phyloP scores from a whole-genome alignment of 2,113 vertebrate genomes.

The Muntiacus reevesi region DNA sequence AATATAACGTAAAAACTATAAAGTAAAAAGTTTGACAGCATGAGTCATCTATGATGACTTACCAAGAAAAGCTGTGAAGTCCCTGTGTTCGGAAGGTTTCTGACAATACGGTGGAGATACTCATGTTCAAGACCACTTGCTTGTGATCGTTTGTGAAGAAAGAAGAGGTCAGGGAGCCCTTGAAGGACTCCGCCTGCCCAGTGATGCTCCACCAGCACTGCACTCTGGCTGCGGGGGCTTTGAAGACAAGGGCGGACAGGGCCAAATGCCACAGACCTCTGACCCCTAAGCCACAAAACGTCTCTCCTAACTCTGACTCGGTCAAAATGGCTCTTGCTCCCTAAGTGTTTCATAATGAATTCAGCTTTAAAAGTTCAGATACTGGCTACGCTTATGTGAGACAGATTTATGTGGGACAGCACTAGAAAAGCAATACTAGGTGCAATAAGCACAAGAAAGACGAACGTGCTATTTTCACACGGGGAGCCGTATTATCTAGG shows the following conservation, averaged over 20 bases:
- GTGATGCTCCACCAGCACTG: not conserved
- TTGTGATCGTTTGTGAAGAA: not conserved
- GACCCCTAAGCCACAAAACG: conserved; percentile 2
- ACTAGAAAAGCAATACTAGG: conserved; percentile 14
- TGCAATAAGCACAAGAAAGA: not conserved
- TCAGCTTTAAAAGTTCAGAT: not conserved
- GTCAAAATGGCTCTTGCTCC: conserved; percentile 25
- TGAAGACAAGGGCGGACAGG: not conserved
- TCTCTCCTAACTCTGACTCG: not conserved
- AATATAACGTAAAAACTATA: not conserved
- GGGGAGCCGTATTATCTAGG: not conserved
- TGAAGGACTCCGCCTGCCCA: not conserved
- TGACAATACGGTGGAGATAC: not conserved
- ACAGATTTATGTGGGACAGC: not conserved
- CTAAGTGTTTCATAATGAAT: conserved; percentile 11
- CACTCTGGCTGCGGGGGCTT: not conserved
- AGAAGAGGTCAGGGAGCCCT: not conserved
- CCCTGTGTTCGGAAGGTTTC: not conserved
- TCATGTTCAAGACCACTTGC: not conserved
- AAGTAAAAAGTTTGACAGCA: not conserved
- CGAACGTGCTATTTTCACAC: not conserved
- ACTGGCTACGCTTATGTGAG: not conserved
- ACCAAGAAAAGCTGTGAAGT: not conserved
- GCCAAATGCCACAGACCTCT: conserved; percentile 13
- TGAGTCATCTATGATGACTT: not conserved